Evolutionary conservation across 2,888 invertebrate genomes (phyloP).

Genomic region (Hirtodrosophila histrioides): DNA sequence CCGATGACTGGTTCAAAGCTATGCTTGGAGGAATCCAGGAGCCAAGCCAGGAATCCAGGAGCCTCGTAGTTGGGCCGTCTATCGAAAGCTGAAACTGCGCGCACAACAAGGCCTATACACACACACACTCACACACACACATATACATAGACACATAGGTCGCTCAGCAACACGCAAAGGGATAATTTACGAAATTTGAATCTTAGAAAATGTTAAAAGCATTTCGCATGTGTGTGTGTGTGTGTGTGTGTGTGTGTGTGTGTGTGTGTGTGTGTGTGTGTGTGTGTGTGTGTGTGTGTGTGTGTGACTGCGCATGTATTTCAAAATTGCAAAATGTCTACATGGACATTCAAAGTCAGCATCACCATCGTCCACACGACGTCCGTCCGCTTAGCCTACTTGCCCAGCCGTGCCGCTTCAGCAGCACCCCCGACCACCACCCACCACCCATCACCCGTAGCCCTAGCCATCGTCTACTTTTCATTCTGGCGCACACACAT

Average conservation of each 20-base stretch:
- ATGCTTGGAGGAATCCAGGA: too few species aligned
- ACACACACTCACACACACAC: slow-evolving; percentile 1
- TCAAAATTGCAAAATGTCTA: slow-evolving; percentile 80
- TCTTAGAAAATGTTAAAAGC: slow-evolving; percentile 81
- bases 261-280: slow-evolving; percentile 13
- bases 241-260: slow-evolving; percentile 12
- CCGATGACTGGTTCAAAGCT: too few species aligned
- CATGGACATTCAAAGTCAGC: slow-evolving; percentile 77
- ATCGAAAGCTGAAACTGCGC: slow-evolving; percentile 38
- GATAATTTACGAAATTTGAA: slow-evolving; percentile 81
- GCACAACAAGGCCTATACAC: slow-evolving; percentile 26
- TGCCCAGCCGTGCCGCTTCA: not conserved
- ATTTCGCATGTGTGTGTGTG: slow-evolving; percentile 49
- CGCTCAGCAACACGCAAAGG: slow-evolving; percentile 68
- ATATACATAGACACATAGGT: slow-evolving; percentile 8
- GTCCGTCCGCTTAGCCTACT: slow-evolving; percentile 2
- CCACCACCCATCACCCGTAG: not conserved
- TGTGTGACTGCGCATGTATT: slow-evolving; percentile 75
- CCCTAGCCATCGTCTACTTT: slow-evolving; percentile 42
- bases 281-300: slow-evolving; percentile 19
- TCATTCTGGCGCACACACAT: slow-evolving; percentile 15
- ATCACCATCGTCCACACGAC: slow-evolving; percentile 39
- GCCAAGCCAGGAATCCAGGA: too few species aligned
- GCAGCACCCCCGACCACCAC: not conserved
- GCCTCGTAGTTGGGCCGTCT: too few species aligned